A percentile compares a stretch with the other conserved stretches of the same genome.
Conservation (phyloP, 53 echinoderm and acorn worm genomes). For the Apostichopus leukothele region DNA sequence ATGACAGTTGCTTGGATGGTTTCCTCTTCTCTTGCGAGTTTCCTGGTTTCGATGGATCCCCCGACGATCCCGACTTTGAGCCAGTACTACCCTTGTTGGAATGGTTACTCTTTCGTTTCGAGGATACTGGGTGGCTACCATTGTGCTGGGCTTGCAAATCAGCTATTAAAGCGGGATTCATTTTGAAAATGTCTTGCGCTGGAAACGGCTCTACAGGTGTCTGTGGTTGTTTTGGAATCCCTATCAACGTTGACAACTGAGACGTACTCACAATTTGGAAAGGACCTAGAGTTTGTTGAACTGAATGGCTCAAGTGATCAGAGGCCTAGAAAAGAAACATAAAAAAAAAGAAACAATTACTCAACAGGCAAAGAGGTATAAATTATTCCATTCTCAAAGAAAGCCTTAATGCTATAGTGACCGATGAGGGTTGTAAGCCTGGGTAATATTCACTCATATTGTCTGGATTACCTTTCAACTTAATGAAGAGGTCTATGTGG, state of each 20-base stretch:
- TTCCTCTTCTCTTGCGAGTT: slow-evolving; percentile 10
- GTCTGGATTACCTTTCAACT: no score
- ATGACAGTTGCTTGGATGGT: slow-evolving; percentile 1
- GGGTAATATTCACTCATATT: no score
- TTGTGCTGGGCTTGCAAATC: slow-evolving; percentile 10
- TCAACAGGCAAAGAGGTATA: no score
- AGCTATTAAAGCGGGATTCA: not conserved
- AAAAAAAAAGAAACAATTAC: not conserved
- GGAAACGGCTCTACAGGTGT: slow-evolving; percentile 22
- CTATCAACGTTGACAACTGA: slow-evolving; percentile 10
- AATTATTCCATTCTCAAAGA: no score
- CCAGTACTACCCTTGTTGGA: not conserved
- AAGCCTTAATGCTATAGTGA: no score
- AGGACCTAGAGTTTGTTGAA: slow-evolving; percentile 27
- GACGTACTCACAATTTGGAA: slow-evolving; percentile 16
- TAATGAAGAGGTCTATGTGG: no score
- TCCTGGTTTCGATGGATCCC: not conserved
- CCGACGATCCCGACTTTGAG: not conserved
- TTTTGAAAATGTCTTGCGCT: slow-evolving; percentile 19
- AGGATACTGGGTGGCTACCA: not conserved
- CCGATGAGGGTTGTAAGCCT: no score
- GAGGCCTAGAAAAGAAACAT: slow-evolving; percentile 5
- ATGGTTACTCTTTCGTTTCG: not conserved
- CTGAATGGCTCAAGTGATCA: slow-evolving; percentile 26
- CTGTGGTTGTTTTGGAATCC: slow-evolving; percentile 27